Conservation (phyloP, 1,140 invertebrate species). For the Drosophila bocki region DNA sequence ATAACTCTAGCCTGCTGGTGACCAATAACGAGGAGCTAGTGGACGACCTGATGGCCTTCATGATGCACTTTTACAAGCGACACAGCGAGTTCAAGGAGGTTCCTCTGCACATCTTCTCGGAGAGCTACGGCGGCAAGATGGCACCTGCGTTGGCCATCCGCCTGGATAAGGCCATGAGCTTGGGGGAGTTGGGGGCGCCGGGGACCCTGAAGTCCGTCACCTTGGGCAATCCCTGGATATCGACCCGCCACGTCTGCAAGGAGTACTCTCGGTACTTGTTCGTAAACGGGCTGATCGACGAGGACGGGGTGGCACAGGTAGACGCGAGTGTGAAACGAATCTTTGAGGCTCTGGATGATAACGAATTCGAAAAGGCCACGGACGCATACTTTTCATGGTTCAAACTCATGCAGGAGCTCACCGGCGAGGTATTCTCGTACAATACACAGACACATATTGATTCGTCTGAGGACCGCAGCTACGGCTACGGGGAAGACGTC, state of each 20-base stretch:
- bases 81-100: conserved; percentile 89
- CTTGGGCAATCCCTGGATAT: conserved; percentile 95
- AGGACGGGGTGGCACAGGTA: conserved; percentile 84
- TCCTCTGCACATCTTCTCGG: conserved; percentile 93
- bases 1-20: conserved; percentile 86
- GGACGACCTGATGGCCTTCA: conserved; percentile 90
- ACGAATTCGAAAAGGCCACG: conserved; percentile 36
- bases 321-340: conserved; percentile 86
- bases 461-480: conserved; percentile 40
- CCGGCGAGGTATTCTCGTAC: conserved; percentile 51
- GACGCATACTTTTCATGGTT: conserved; percentile 22
- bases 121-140: conserved; percentile 97
- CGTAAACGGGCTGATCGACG: conserved; percentile 87
- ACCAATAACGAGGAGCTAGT: conserved; percentile 90
- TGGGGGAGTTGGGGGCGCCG: conserved; percentile 86
- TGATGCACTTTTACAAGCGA: conserved; percentile 88
- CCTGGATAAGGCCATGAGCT: conserved; percentile 87
- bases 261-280: conserved; percentile 90
- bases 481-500: conserved; percentile 81
- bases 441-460: conserved; percentile 58
- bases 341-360: conserved; percentile 84
- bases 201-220: conserved; percentile 91
- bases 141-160: conserved; percentile 90
- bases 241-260: conserved; percentile 91
- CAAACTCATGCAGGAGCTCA: conserved; percentile 28